Evolutionary conservation across 2,113 vertebrate species (phyloP).

Genomic region (Tetraodon nigroviridis): DNA sequence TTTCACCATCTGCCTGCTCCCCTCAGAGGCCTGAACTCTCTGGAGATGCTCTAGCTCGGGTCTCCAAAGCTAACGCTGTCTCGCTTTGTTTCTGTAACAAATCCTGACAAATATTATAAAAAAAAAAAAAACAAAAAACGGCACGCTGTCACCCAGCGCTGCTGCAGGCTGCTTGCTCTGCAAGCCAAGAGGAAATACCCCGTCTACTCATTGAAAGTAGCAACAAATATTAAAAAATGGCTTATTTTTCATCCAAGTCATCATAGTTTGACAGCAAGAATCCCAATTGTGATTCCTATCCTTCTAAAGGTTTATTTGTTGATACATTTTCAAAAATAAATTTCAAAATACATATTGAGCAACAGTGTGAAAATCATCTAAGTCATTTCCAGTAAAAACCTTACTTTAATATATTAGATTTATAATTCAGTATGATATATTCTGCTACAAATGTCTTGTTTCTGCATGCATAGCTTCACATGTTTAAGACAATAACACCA

Average conservation of each 20-base stretch:
- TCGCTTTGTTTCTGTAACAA: background rate
- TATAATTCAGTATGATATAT: constrained; percentile 8
- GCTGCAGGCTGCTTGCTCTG: background rate
- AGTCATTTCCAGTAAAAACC: constrained; percentile 45
- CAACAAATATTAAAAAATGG: no score
- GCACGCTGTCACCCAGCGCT: no score
- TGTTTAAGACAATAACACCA: constrained; percentile 50
- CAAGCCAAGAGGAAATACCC: background rate
- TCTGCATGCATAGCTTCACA: constrained; percentile 68
- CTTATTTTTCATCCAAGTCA: no score
- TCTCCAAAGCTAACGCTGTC: background rate
- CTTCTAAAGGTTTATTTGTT: no score
- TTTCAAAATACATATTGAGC: no score
- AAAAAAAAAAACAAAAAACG: no score
- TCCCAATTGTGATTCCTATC: no score
- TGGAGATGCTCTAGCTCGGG: background rate
- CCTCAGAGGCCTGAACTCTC: background rate
- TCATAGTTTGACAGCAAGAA: no score
- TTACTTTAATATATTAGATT: constrained; percentile 44
- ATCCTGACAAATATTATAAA: background rate
- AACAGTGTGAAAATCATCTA: background rate
- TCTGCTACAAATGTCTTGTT: constrained; percentile 56
- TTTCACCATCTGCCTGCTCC: background rate
- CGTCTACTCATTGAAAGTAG: no score
- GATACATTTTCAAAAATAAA: no score